A percentile compares a stretch with the other conserved stretches of the same genome.
These are phyloP conservation scores for Synanthedon andrenaeformis DNA, from an alignment of 2,888 invertebrate genomes.

Conservation along the genomic window DNA sequence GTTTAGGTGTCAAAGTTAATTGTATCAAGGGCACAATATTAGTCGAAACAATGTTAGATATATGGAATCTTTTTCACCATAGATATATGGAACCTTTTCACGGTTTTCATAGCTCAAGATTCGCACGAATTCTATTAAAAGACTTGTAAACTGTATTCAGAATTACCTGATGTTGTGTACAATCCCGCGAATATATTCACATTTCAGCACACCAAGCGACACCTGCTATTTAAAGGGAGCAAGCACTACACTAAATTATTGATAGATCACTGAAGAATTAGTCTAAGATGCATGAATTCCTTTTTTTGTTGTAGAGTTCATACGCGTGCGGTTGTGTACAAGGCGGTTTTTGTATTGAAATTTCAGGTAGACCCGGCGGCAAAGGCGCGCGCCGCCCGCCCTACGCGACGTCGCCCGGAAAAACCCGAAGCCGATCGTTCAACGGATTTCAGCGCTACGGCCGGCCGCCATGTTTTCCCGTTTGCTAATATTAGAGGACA, in stretches of 20 bases:
- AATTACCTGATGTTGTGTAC: constrained; percentile 11
- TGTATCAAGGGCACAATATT: no score
- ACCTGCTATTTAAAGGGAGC: neutral
- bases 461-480: constrained; percentile 22
- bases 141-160: no score
- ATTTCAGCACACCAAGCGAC: constrained; percentile 5
- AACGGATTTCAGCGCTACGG: constrained; percentile 10
- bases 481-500: constrained; percentile 39
- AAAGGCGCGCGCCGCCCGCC: constrained; percentile 63
- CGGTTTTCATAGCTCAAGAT: no score
- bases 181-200: constrained; percentile 8
- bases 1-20: no score
- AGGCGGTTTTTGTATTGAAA: constrained; percentile 14
- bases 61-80: no score
- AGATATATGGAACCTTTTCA: no score
- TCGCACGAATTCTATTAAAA: no score
- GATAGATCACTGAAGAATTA: no score
- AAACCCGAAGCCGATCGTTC: constrained; percentile 24
- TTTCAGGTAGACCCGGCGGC: constrained; percentile 16
- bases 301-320: neutral
- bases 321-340: constrained; percentile 22
- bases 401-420: constrained; percentile 36
- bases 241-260: neutral
- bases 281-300: no score
- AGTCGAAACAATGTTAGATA: no score